Conservation (phyloP, 2,797 vertebrate genomes). For the Psittacula derbiana region DNA sequence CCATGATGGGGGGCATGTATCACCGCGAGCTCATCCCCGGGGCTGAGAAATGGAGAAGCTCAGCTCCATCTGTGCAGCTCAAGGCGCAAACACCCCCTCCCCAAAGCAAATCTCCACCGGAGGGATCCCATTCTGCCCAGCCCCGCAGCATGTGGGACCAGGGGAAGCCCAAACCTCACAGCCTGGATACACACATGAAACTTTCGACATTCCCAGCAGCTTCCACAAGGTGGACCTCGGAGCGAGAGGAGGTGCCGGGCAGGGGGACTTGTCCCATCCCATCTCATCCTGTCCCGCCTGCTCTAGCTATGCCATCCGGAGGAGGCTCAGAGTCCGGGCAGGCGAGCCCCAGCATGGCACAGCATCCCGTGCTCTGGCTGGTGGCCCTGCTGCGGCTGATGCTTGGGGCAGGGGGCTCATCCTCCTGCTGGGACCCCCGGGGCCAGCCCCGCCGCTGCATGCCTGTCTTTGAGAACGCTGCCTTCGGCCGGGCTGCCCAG, state of each 20-base stretch:
- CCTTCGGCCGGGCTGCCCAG: conserved; percentile 79
- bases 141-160: accelerated
- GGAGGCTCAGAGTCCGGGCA: neutral
- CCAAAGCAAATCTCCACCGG: accelerated
- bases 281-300: neutral
- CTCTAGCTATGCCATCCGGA: neutral
- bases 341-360: conserved; percentile 21
- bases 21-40: accelerated
- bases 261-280: neutral
- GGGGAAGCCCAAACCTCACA: neutral
- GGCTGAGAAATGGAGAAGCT: neutral
- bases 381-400: conserved; percentile 30
- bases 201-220: conserved; percentile 58
- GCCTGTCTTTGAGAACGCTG: conserved; percentile 90
- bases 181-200: accelerated
- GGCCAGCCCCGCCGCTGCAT: conserved; percentile 82
- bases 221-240: conserved; percentile 73
- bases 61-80: accelerated
- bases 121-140: neutral
- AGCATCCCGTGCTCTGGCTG: neutral
- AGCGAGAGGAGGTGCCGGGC: conserved; percentile 41
- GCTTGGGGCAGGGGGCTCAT: conserved; percentile 67
- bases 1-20: accelerated
- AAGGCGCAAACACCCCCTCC: neutral
- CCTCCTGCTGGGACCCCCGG: conserved; percentile 80